Evolutionary conservation across 2,888 invertebrate genomes (phyloP).

Genomic region (Heliconius cydno): DNA sequence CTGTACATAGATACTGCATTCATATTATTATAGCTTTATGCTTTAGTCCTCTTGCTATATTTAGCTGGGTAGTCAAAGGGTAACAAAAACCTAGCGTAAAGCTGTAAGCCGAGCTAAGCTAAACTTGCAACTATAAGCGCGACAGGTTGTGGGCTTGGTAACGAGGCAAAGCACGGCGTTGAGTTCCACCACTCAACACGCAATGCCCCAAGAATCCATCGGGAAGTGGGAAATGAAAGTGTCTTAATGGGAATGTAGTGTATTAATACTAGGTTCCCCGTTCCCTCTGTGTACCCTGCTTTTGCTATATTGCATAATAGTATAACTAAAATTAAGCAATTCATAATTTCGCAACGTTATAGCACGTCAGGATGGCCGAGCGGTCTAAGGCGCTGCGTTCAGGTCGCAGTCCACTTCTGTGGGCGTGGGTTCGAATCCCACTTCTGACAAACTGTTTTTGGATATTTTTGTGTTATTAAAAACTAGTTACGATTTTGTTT

Average conservation of each 20-base stretch:
- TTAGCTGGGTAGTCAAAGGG: background rate
- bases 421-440: constrained; percentile 80
- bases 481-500: background rate
- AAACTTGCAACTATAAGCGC: too few species aligned
- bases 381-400: constrained; percentile 78
- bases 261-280: background rate
- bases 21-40: background rate
- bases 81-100: background rate
- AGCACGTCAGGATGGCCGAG: constrained; percentile 4
- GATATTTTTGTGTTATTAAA: background rate
- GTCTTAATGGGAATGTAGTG: too few species aligned
- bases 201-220: too few species aligned
- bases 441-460: constrained; percentile 65
- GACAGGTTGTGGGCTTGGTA: too few species aligned
- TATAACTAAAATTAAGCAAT: background rate
- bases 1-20: background rate
- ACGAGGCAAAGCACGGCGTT: too few species aligned
- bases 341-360: accelerated
- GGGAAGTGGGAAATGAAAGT: too few species aligned
- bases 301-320: background rate
- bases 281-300: background rate
- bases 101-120: too few species aligned
- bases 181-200: too few species aligned
- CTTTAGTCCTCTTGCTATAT: too few species aligned
- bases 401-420: constrained; percentile 61